These are phyloP conservation scores for Lordiphosa andalusiaca DNA, from an alignment of 2,888 invertebrate species.

Conservation along the genomic window DNA sequence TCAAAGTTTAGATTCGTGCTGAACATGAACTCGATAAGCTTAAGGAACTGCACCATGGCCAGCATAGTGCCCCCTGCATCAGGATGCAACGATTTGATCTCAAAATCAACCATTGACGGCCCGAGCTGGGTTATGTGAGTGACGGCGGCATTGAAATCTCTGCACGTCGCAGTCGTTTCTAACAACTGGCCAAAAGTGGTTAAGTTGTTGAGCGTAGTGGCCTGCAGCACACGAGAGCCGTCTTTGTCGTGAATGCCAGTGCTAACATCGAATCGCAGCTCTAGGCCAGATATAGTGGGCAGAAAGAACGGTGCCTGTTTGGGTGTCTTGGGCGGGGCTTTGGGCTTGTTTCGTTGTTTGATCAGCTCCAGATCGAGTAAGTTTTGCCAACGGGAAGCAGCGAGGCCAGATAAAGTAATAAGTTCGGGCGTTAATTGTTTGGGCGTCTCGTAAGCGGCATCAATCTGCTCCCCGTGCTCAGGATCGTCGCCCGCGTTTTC, in stretches of 20 bases:
- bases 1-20: constrained; percentile 91
- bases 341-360: constrained; percentile 94
- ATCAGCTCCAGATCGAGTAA: constrained; percentile 92
- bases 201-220: constrained; percentile 84
- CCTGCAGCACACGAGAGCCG: constrained; percentile 82
- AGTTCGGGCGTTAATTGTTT: constrained; percentile 83
- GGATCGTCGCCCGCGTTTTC: constrained; percentile 46
- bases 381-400: constrained; percentile 95
- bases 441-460: constrained; percentile 77
- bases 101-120: constrained; percentile 92
- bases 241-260: constrained; percentile 75
- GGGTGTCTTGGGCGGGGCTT: constrained; percentile 88
- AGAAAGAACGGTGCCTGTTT: constrained; percentile 97
- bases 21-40: constrained; percentile 86
- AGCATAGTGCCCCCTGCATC: constrained; percentile 86
- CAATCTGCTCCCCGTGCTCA: constrained; percentile 77
- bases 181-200: constrained; percentile 86
- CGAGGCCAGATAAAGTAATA: constrained; percentile 91
- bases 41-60: constrained; percentile 89
- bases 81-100: constrained; percentile 89
- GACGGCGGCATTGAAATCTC: constrained; percentile 83
- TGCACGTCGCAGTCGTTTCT: constrained; percentile 78
- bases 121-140: constrained; percentile 83
- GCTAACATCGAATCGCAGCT: constrained; percentile 89
- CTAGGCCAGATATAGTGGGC: constrained; percentile 92